These are phyloP conservation scores for Hippoglossus stenolepis DNA, from an alignment of 2,113 vertebrate species.

Conservation along the genomic window DNA sequence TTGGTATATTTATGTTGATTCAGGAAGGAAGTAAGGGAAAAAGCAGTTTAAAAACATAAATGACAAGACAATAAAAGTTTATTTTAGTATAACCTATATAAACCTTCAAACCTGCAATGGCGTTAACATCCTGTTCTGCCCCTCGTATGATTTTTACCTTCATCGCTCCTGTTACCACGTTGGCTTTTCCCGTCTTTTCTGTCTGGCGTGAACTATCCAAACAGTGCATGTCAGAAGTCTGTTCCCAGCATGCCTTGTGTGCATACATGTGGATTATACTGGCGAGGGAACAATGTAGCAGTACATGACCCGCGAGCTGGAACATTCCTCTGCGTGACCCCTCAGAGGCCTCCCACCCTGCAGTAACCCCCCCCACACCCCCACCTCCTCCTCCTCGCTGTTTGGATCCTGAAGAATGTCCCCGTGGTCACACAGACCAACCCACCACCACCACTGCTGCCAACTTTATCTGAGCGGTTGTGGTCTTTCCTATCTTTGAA, in stretches of 20 bases:
- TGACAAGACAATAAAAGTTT: too few species aligned
- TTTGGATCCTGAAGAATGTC: constrained; percentile 71
- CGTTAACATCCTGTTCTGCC: neutral
- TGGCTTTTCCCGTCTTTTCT: constrained; percentile 18
- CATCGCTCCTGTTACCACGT: neutral
- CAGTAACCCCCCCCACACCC: constrained; percentile 25
- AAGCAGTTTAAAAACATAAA: too few species aligned
- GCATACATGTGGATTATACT: constrained; percentile 72
- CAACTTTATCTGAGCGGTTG: constrained; percentile 23
- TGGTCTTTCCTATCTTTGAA: constrained; percentile 13
- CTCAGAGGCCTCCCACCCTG: constrained; percentile 57
- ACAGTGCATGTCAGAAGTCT: constrained; percentile 54
- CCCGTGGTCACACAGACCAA: constrained; percentile 51
- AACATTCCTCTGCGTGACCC: constrained; percentile 81
- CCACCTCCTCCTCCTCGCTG: constrained; percentile 18
- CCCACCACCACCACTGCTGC: constrained; percentile 2
- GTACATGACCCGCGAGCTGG: constrained; percentile 74
- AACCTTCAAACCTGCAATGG: neutral
- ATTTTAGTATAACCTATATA: neutral
- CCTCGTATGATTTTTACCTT: neutral
- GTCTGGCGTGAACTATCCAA: constrained; percentile 25
- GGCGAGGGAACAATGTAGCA: constrained; percentile 63
- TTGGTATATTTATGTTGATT: too few species aligned
- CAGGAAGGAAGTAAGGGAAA: too few species aligned
- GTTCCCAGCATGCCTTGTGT: constrained; percentile 74